Conservation (phyloP, 2,113 vertebrate genomes). For the Callipepla squamata region DNA sequence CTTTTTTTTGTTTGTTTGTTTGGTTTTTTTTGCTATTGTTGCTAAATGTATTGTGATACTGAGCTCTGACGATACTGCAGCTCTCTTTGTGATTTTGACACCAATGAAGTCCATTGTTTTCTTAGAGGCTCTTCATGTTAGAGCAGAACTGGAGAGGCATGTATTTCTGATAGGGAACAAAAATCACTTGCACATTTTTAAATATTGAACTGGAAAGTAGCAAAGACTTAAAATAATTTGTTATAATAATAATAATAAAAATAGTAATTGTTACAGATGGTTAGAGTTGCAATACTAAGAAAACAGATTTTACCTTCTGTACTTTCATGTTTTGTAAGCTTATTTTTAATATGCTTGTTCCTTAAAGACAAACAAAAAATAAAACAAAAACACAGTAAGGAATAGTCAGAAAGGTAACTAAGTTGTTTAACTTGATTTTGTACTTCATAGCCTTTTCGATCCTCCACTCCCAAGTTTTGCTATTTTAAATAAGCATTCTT, state of each 20-base stretch:
- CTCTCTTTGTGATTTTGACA: background rate
- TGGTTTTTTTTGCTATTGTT: background rate
- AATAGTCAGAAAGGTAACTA: background rate
- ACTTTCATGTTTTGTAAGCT: background rate
- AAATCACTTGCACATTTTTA: background rate
- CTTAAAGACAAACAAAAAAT: background rate
- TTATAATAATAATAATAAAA: no score
- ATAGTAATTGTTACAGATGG: background rate
- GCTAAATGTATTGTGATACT: background rate
- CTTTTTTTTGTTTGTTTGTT: no score
- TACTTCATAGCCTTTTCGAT: background rate
- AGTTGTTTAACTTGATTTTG: background rate
- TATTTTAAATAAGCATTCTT: background rate
- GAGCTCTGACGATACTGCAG: background rate
- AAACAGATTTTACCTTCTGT: background rate
- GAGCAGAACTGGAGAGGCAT: background rate
- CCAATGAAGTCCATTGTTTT: background rate
- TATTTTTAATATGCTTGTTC: background rate
- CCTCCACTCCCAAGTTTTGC: background rate
- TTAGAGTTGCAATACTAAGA: background rate
- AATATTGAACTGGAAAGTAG: background rate
- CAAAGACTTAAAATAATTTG: background rate
- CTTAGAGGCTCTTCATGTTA: background rate
- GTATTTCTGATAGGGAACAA: background rate
- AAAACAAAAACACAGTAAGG: background rate